Conservation (phyloP, 37 sponge, comb jelly and placozoan genomes). For the Hormiphora californensis region DNA sequence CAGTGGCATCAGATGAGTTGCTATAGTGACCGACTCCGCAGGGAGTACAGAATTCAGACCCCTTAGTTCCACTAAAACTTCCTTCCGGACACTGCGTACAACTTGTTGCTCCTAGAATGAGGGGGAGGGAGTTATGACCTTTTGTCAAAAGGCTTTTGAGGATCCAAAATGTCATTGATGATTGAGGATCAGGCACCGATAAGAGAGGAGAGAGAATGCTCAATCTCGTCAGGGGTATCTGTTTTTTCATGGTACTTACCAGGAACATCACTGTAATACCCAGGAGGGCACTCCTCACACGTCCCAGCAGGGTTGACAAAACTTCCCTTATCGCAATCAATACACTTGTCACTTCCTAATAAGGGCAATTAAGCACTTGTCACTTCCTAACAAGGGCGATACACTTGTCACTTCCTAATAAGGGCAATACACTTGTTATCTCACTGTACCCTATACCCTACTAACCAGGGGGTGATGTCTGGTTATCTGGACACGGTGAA, state of each 20-base stretch:
- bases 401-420: slow-evolving; percentile 18
- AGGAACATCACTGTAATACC: neutral
- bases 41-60: neutral
- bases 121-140: neutral
- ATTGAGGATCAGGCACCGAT: no score
- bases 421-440: no score
- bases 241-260: neutral
- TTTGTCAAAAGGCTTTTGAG: neutral
- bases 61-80: neutral
- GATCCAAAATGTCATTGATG: neutral
- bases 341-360: slow-evolving; percentile 17
- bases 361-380: no score
- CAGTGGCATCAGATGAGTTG: slow-evolving; percentile 40
- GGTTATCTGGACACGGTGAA: neutral
- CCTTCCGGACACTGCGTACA: slow-evolving; percentile 27
- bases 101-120: neutral
- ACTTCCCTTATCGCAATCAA: neutral
- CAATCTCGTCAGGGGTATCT: no score
- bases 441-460: no score
- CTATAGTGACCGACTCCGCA: slow-evolving; percentile 41
- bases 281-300: slow-evolving; percentile 47
- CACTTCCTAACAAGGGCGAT: neutral
- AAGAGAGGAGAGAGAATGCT: no score
- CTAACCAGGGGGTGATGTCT: no score
- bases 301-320: slow-evolving; percentile 34